Evolutionary conservation across 2,113 vertebrate genomes (phyloP).

Genomic region (Lepus timidus): DNA sequence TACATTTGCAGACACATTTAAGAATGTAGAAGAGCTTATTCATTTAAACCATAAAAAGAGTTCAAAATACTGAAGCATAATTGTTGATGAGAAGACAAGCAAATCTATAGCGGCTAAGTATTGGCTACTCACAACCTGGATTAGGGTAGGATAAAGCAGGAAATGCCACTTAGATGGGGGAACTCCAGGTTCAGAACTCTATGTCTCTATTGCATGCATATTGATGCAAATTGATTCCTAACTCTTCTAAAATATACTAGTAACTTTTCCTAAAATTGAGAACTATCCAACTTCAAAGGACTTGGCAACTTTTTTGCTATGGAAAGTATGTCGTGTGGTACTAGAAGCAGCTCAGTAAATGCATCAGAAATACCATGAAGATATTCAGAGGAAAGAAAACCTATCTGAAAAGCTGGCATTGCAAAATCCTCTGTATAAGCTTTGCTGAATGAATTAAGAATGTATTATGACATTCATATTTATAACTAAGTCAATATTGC

Average conservation of each 20-base stretch:
- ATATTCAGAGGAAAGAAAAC: background rate
- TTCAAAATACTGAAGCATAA: background rate
- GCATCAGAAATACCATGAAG: background rate
- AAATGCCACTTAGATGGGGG: background rate
- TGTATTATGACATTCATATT: background rate
- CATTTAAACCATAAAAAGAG: background rate
- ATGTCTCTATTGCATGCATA: background rate
- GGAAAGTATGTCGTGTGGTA: background rate
- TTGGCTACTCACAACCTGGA: background rate
- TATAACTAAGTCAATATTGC: background rate
- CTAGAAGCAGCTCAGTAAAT: background rate
- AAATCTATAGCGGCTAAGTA: background rate
- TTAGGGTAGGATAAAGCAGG: background rate
- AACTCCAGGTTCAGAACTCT: background rate
- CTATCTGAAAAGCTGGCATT: background rate
- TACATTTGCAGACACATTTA: background rate
- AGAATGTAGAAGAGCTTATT: background rate
- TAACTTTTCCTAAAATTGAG: background rate
- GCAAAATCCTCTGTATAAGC: background rate
- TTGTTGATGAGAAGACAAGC: background rate
- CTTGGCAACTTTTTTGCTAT: background rate
- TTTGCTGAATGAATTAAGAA: background rate
- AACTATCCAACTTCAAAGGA: background rate
- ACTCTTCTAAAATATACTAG: background rate
- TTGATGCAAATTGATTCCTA: background rate